Percentiles rank a stretch among this genome's conserved stretches.
Evolutionary conservation across 2,888 invertebrate species (phyloP).

Genomic region (Geotrupes spiniger): DNA sequence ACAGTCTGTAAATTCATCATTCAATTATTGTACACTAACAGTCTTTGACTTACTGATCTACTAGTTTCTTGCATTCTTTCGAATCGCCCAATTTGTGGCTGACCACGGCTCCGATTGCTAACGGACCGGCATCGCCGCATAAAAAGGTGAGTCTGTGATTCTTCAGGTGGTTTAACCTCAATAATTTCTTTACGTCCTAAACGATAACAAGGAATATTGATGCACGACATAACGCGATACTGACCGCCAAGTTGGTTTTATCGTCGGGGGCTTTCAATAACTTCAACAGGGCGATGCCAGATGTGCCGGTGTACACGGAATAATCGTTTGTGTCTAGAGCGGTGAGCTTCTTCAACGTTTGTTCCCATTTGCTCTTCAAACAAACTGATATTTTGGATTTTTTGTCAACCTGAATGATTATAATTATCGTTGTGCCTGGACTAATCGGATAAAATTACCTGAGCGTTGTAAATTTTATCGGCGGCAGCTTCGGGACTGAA

Average conservation of each 20-base stretch:
- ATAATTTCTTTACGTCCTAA: conserved; percentile 50
- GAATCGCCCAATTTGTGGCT: conserved; percentile 56
- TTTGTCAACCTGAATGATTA: conserved; percentile 50
- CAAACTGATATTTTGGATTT: conserved; percentile 47
- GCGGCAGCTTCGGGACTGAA: conserved; percentile 44
- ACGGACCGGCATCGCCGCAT: conserved; percentile 66
- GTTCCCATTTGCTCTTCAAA: conserved; percentile 48
- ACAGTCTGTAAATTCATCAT: conserved; percentile 53
- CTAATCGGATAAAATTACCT: conserved; percentile 28
- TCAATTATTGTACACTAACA: background rate
- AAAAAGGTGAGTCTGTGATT: conserved; percentile 61
- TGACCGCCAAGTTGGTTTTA: conserved; percentile 37
- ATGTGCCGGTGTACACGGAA: conserved; percentile 73
- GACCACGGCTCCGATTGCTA: conserved; percentile 61
- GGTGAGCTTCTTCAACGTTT: conserved; percentile 49
- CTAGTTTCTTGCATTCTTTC: conserved; percentile 53
- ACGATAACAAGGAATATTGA: too few species aligned
- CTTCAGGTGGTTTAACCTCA: conserved; percentile 51
- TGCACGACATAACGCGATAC: conserved; percentile 5
- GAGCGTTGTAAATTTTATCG: conserved; percentile 45
- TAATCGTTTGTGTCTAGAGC: conserved; percentile 55
- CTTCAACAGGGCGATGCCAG: conserved; percentile 68
- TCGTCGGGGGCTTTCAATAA: conserved; percentile 49
- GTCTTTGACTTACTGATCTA: conserved; percentile 52
- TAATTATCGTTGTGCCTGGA: background rate